Evolutionary conservation across 1,140 invertebrate species (phyloP), one percentile per base, ranked within the genome.

Genomic region (Steinernema khuongi): DNA sequence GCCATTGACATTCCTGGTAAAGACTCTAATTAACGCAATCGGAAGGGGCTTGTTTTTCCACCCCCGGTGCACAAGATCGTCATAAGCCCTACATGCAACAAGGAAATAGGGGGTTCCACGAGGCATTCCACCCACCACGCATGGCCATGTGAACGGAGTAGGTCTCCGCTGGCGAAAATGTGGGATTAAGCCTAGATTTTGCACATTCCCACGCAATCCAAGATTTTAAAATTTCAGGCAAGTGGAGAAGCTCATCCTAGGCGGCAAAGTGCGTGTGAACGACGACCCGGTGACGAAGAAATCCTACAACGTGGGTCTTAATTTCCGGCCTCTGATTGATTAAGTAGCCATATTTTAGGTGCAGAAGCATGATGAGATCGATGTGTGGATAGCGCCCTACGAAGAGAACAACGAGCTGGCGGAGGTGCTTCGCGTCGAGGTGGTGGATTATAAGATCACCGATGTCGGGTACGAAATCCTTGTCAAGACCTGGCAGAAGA

Each of bases 271-370:
- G n/a, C 33, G 73, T 28, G 74, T 80, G n/a, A 80, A 80, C 31
- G 79, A 77, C 19, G 75, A 74, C 22, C 44, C 69, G 4, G 32
- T n/a, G 28, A 79, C 71, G 19, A 80, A 80, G 69, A 80, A 80
- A 68, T 75, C 79, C 1, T 79, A 79, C 68, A 80, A 80, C 68
- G 79, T 80, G 36, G 68, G 77, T 60, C 0, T 71, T 74, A 11
- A 75, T 44, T 41, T 50, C 41, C 44, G 66, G 67, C 31, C 33
- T 19, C n/a, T 36, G 0, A 31, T 0, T 68, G 26, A 70, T 33
- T 1, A 32, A 66, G 26, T 26, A 77, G 32, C 28, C 7, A 77
- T 1, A 43, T 14, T 77, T 76, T 68, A 78, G 77, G 33, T 78
- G 29, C 72, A 74, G 41, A 19, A 67, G 30, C 68, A 78, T 7